Conservation (phyloP, 2,888 invertebrate genomes). For the Tachina grossa region DNA sequence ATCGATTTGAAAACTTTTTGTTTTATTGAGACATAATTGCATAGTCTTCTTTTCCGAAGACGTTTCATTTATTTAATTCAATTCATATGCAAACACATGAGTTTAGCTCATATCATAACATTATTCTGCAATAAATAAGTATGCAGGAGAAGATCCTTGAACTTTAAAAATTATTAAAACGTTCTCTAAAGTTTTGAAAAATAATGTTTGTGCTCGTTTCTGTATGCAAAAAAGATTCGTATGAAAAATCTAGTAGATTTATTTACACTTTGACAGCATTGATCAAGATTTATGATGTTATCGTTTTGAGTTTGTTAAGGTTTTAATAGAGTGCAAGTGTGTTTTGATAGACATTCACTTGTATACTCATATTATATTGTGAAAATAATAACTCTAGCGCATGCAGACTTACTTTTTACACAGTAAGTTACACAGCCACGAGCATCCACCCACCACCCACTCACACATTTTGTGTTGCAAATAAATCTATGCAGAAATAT, state of each 20-base stretch:
- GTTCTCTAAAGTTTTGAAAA: neutral
- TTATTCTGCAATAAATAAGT: neutral
- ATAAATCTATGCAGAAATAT: constrained; percentile 24
- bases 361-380: neutral
- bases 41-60: too few species aligned
- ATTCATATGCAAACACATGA: too few species aligned
- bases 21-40: too few species aligned
- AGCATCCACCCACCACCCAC: too few species aligned
- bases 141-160: neutral
- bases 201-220: neutral
- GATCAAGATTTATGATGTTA: constrained; percentile 63
- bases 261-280: constrained; percentile 55
- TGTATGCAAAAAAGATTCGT: neutral
- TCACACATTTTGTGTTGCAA: constrained; percentile 21
- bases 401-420: constrained; percentile 5
- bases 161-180: neutral
- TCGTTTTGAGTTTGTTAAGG: constrained; percentile 26
- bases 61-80: too few species aligned
- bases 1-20: too few species aligned
- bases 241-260: constrained; percentile 37
- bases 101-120: neutral
- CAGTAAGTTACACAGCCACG: neutral
- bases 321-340: constrained; percentile 37
- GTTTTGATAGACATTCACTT: neutral
- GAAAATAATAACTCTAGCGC: constrained; percentile 27